Evolutionary conservation across 2,797 vertebrate species (phyloP).

Genomic region (Carcharodon carcharias): DNA sequence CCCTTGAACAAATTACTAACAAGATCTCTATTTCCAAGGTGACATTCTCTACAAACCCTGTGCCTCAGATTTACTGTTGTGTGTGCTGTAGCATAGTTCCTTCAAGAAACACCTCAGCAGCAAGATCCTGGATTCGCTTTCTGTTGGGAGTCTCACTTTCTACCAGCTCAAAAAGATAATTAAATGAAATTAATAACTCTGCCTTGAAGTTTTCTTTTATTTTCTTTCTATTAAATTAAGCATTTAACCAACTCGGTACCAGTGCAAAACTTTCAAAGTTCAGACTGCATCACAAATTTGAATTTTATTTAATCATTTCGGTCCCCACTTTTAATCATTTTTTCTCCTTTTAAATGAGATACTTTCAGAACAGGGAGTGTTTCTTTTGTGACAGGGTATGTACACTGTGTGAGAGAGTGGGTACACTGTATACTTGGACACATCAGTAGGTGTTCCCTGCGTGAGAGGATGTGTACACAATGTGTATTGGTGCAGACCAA

Average conservation of each 20-base stretch:
- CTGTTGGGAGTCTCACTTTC: not conserved
- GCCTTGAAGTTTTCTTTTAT: not conserved
- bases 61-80: conserved; percentile 22
- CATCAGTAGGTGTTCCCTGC: not conserved
- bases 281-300: not conserved
- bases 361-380: not conserved
- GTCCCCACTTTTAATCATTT: not conserved
- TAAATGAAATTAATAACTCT: not conserved
- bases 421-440: not conserved
- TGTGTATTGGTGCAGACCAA: not conserved
- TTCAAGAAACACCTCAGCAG: not conserved
- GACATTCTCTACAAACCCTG: not conserved
- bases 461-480: not conserved
- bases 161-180: not conserved
- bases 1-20: conserved; percentile 31
- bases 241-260: not conserved
- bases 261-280: not conserved
- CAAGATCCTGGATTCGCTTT: not conserved
- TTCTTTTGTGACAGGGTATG: not conserved
- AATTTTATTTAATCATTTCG: not conserved
- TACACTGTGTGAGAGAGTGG: not conserved
- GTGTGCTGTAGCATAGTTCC: not conserved
- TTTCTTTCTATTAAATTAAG: no score
- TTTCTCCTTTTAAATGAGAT: not conserved
- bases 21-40: conserved; percentile 13